phyloP scores from a whole-genome alignment of 2,113 vertebrate genomes.

The Polypterus senegalus region DNA sequence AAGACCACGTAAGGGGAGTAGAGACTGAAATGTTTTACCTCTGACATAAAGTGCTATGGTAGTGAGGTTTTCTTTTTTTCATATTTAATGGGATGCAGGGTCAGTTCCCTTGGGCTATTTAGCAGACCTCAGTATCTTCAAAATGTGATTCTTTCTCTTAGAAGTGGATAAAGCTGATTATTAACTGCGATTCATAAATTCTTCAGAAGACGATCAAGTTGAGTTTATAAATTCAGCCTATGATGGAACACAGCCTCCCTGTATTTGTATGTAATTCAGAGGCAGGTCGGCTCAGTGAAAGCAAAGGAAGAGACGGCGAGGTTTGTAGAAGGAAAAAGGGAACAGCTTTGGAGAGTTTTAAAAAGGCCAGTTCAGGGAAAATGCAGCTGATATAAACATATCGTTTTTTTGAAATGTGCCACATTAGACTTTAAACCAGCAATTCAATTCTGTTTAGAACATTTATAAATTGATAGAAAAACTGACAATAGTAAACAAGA shows the following conservation, averaged over 20 bases:
- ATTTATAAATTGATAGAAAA: too few relatives aligned
- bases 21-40: slow-evolving; percentile 38
- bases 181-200: slow-evolving; percentile 77
- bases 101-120: slow-evolving; percentile 71
- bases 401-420: too few relatives aligned
- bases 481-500: too few relatives aligned
- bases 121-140: slow-evolving; percentile 68
- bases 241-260: slow-evolving; percentile 35
- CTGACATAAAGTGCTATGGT: slow-evolving; percentile 31
- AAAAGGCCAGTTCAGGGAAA: too few relatives aligned
- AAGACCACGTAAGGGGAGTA: slow-evolving; percentile 35
- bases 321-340: too few relatives aligned
- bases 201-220: slow-evolving; percentile 61
- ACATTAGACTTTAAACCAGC: too few relatives aligned
- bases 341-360: too few relatives aligned
- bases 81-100: slow-evolving; percentile 58
- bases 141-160: slow-evolving; percentile 60
- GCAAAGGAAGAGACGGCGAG: slow-evolving; percentile 25
- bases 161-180: slow-evolving; percentile 75
- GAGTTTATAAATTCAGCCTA: slow-evolving; percentile 55
- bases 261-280: slow-evolving; percentile 23
- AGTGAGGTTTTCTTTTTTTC: slow-evolving; percentile 26
- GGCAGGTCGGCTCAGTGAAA: slow-evolving; percentile 18
- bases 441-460: too few relatives aligned
- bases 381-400: too few relatives aligned